Evolutionary conservation across 1,140 invertebrate genomes (phyloP).

Genomic region (Nylanderia fulva): DNA sequence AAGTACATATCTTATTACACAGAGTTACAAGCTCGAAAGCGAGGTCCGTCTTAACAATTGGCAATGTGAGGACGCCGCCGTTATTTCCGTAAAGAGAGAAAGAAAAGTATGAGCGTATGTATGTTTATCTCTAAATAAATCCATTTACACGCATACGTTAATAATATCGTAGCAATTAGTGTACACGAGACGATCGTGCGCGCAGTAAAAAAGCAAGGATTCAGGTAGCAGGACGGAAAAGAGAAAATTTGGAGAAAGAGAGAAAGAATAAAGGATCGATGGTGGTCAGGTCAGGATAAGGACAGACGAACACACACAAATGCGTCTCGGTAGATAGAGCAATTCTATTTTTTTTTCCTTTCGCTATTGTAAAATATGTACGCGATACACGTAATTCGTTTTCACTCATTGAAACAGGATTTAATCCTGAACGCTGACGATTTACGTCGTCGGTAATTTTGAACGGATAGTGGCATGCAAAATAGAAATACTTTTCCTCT

Average conservation of each 20-base stretch:
- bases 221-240: slow-evolving; percentile 54
- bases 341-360: slow-evolving; percentile 61
- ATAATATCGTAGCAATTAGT: slow-evolving; percentile 59
- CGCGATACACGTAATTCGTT: slow-evolving; percentile 56
- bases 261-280: background rate
- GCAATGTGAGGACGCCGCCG: slow-evolving; percentile 39
- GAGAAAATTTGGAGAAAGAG: slow-evolving; percentile 38
- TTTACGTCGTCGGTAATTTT: slow-evolving; percentile 24
- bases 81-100: slow-evolving; percentile 51
- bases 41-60: slow-evolving; percentile 45
- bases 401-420: slow-evolving; percentile 54
- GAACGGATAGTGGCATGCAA: slow-evolving; percentile 49
- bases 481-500: slow-evolving; percentile 61
- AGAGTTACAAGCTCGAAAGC: slow-evolving; percentile 51
- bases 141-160: slow-evolving; percentile 69
- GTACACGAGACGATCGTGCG: slow-evolving; percentile 64
- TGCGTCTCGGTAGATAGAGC: slow-evolving; percentile 54
- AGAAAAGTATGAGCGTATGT: background rate
- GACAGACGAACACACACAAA: slow-evolving; percentile 63
- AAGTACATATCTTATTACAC: slow-evolving; percentile 58
- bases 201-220: slow-evolving; percentile 70
- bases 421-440: background rate
- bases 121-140: slow-evolving; percentile 48
- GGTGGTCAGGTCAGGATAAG: background rate
- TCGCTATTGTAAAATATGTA: slow-evolving; percentile 42